Percentiles rank a stretch among this genome's conserved stretches.
phyloP scores from a whole-genome alignment of 2,888 invertebrate species.

The Nemapogon koenigi region DNA sequence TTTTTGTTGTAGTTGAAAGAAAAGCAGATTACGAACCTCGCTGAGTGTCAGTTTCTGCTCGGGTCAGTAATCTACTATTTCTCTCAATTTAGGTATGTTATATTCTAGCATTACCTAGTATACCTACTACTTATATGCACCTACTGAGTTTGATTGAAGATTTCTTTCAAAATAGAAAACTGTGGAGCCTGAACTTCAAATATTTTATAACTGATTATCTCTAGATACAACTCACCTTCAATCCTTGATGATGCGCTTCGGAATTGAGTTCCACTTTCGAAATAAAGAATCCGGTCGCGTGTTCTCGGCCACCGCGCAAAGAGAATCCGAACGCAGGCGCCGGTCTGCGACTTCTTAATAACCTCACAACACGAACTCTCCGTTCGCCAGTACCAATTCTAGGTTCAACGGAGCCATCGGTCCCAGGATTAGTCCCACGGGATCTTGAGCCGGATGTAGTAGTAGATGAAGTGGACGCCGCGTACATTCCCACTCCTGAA shows the following conservation, averaged over 20 bases:
- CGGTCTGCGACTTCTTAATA: conserved; percentile 48
- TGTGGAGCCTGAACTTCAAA: not conserved
- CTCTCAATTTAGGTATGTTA: no score
- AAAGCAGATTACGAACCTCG: no score
- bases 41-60: no score
- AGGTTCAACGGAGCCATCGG: no score
- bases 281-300: conserved; percentile 91
- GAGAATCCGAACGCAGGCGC: conserved; percentile 80
- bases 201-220: not conserved
- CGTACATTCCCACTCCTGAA: conserved; percentile 34
- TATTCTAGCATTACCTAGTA: no score
- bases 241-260: conserved; percentile 85
- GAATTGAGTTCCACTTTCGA: conserved; percentile 87
- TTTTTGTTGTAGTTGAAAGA: no score
- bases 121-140: no score
- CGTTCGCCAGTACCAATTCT: conserved; percentile 32
- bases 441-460: conserved; percentile 43
- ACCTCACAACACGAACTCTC: conserved; percentile 45
- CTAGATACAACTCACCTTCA: conserved; percentile 76
- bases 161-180: not conserved
- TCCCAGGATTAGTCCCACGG: conserved; percentile 21
- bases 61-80: no score
- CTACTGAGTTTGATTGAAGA: no score
- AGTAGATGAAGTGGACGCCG: conserved; percentile 43
- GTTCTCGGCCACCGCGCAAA: conserved; percentile 86